Evolutionary conservation across 2,113 vertebrate genomes (phyloP).

Genomic region (Dicerorhinus sumatrensis): DNA sequence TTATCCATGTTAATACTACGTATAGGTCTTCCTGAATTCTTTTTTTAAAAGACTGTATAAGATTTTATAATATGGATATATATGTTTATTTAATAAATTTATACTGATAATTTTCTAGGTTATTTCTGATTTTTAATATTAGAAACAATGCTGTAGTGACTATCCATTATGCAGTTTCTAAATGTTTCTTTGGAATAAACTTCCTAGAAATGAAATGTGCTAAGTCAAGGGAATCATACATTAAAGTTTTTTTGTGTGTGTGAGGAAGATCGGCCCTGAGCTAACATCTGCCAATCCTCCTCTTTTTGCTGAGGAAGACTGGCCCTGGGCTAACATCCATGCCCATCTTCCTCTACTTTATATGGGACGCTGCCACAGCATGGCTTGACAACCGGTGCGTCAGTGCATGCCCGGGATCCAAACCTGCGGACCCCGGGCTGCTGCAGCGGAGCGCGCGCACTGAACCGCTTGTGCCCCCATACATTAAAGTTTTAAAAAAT

Average conservation of each 20-base stretch:
- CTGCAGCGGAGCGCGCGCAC: too few relatives aligned
- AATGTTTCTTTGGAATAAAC: conserved; percentile 19
- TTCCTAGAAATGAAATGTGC: conserved; percentile 31
- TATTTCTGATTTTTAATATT: conserved; percentile 18
- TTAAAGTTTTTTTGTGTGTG: too few relatives aligned
- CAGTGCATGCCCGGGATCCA: too few relatives aligned
- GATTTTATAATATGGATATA: background rate
- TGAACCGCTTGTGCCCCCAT: too few relatives aligned
- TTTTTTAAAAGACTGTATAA: background rate
- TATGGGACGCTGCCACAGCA: too few relatives aligned
- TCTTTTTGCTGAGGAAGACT: too few relatives aligned
- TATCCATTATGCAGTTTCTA: background rate
- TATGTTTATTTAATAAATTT: background rate
- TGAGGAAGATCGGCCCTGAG: too few relatives aligned
- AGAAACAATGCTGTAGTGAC: background rate
- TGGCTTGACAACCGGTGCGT: too few relatives aligned
- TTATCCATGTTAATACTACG: background rate
- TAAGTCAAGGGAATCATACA: background rate
- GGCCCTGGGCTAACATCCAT: too few relatives aligned
- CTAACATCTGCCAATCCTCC: too few relatives aligned
- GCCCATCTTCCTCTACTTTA: too few relatives aligned
- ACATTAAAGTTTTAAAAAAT: background rate
- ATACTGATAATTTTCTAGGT: background rate
- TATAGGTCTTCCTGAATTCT: background rate
- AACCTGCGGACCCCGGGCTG: too few relatives aligned